Percentiles rank a stretch among this genome's conserved stretches.
Evolutionary conservation across 2,888 invertebrate species (phyloP).

Genomic region (Cosmorhoe ocellata): DNA sequence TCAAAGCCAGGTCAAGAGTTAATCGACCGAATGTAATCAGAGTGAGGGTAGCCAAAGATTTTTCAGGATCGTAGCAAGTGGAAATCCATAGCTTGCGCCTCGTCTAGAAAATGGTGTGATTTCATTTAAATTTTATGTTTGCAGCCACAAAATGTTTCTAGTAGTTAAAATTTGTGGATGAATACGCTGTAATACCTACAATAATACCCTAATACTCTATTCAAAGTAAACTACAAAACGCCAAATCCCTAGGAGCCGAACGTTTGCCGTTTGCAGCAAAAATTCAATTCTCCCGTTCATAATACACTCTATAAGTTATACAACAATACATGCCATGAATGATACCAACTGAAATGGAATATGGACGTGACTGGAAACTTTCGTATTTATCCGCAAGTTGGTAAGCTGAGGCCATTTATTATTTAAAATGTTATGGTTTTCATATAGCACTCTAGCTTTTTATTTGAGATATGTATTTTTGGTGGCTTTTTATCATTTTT

Average conservation of each 20-base stretch:
- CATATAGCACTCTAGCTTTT: slow-evolving; percentile 5
- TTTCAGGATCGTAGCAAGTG: too few species aligned
- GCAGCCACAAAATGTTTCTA: too few species aligned
- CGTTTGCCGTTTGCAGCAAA: slow-evolving; percentile 30
- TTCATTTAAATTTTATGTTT: too few species aligned
- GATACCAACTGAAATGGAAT: slow-evolving; percentile 55
- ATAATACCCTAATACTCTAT: not conserved
- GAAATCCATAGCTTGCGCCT: too few species aligned
- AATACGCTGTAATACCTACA: too few species aligned
- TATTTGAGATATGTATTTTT: not conserved
- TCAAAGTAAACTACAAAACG: slow-evolving; percentile 11
- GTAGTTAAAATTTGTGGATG: too few species aligned
- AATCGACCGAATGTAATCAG: too few species aligned
- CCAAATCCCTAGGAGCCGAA: too few species aligned
- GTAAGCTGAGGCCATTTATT: slow-evolving; percentile 26
- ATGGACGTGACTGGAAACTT: slow-evolving; percentile 54
- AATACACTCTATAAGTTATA: slow-evolving; percentile 29
- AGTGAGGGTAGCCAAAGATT: too few species aligned
- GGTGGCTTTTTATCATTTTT: too few species aligned
- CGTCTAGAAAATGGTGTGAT: too few species aligned
- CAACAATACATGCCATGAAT: slow-evolving; percentile 53
- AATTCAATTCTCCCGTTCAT: slow-evolving; percentile 33
- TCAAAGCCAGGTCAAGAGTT: too few species aligned
- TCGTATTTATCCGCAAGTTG: slow-evolving; percentile 37
- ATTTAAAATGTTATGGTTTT: slow-evolving; percentile 20